Evolutionary conservation across 2,113 vertebrate genomes (phyloP), one percentile per base, ranked within the genome.

Genomic region (Panurus biarmicus): DNA sequence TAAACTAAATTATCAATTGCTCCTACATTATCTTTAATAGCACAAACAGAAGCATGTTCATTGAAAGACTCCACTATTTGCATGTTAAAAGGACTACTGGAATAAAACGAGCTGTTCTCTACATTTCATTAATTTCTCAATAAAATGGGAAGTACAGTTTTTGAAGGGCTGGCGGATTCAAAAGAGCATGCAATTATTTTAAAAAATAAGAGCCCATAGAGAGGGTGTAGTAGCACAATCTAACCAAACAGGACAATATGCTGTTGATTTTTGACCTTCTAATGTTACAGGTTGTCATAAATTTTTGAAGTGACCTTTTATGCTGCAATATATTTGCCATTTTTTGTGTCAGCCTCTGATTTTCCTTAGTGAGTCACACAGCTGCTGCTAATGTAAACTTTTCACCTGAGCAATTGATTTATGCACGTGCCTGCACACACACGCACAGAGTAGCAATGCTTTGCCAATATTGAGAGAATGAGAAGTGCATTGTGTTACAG

Each of bases 221-320:
- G 54, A 74, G 81, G 64, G 58, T 74, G 54, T 80, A 86, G 88
- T 66, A 78, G 81, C 72, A 83, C 58, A 24, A 8, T 83, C 67
- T 88, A 87, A 69, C 62, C 67, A 90, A 66, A 95, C 13, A 92
- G 82, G 79, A 95, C 62, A 96, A 89, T 57, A 25, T 54, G 29
- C 28, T 87, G 92, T 74, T 96, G 92, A 94, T 94, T 96, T 97
- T 88, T 97, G 93, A 96, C 96, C 88, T 97, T 96, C 91, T 95
- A 74, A 93, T 81, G 17, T 91, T 93, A 45, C 92, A 87, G 73
- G 84, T 56, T 95, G 89, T 94, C 96, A 96, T 67, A 96, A 92
- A 92, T 91, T 83, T 94, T 90, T 22, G 14, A 96, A 96, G 83
- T 96, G 89, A 97, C 89, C 90, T 97, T 97, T 97, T 70, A 89